phyloP scores from a whole-genome alignment of 2,888 invertebrate species.

The Patella caerulea region DNA sequence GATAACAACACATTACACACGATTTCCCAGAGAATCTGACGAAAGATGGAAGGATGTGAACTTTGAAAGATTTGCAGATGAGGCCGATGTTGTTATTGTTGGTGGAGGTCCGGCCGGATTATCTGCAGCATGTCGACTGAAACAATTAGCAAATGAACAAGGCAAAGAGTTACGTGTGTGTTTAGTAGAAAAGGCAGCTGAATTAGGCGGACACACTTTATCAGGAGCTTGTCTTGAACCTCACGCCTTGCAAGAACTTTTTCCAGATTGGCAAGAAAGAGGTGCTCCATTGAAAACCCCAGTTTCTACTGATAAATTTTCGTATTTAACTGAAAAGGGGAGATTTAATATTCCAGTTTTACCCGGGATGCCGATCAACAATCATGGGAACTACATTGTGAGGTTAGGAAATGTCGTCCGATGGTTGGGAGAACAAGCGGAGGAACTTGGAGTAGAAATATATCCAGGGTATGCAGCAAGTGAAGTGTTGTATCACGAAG shows the following conservation, averaged over 20 bases:
- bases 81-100: constrained; percentile 94
- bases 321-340: constrained; percentile 84
- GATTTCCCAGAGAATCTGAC: constrained; percentile 90
- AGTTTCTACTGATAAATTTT: constrained; percentile 91
- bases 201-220: constrained; percentile 91
- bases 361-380: constrained; percentile 87
- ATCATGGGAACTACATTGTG: constrained; percentile 97
- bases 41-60: constrained; percentile 92
- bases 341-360: constrained; percentile 90
- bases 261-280: constrained; percentile 95
- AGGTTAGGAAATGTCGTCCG: constrained; percentile 93
- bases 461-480: constrained; percentile 90
- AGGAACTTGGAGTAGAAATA: constrained; percentile 94
- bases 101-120: constrained; percentile 92
- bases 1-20: constrained; percentile 91
- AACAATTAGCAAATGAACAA: constrained; percentile 81
- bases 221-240: constrained; percentile 98
- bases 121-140: constrained; percentile 93
- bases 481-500: constrained; percentile 89
- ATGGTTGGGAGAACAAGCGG: constrained; percentile 97
- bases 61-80: constrained; percentile 93
- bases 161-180: constrained; percentile 92
- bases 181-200: constrained; percentile 94
- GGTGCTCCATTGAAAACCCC: constrained; percentile 90
- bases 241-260: constrained; percentile 88